phyloP scores from a whole-genome alignment of 2,113 vertebrate species.

The Hippopotamus amphibius region DNA sequence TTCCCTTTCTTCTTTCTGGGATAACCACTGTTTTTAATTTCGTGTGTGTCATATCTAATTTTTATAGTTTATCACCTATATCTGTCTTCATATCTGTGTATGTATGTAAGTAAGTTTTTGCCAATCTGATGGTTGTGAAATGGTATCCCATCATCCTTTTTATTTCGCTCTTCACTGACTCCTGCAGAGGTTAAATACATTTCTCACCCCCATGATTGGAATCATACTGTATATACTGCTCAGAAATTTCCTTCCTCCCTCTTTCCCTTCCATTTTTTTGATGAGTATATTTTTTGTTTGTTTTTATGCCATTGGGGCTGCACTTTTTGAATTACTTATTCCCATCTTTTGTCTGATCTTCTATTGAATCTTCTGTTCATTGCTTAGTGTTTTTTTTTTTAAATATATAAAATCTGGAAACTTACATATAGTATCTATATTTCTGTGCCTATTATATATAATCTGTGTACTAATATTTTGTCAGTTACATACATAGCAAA shows the following conservation, averaged over 20 bases:
- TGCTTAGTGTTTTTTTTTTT: neutral
- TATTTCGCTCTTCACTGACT: neutral
- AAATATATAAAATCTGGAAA: neutral
- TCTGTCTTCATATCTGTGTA: neutral
- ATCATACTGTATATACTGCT: neutral
- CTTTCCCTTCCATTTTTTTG: neutral
- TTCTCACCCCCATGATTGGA: neutral
- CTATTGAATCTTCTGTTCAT: neutral
- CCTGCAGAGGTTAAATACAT: neutral
- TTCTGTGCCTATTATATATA: neutral
- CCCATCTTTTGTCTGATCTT: neutral
- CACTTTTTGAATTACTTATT: neutral
- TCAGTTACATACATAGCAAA: neutral
- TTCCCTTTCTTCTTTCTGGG: neutral
- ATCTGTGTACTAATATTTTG: neutral
- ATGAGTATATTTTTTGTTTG: neutral
- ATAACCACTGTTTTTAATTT: neutral
- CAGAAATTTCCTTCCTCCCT: neutral
- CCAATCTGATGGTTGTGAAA: neutral
- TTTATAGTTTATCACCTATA: neutral
- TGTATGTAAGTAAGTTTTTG: neutral
- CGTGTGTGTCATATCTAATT: neutral
- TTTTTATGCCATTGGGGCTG: neutral
- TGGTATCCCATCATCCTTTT: constrained; percentile 1
- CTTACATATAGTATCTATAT: neutral